Percentiles rank a stretch among this genome's conserved stretches.
These are phyloP conservation scores for Riptortus pedestris DNA, from an alignment of 1,140 invertebrate genomes.

Conservation along the genomic window DNA sequence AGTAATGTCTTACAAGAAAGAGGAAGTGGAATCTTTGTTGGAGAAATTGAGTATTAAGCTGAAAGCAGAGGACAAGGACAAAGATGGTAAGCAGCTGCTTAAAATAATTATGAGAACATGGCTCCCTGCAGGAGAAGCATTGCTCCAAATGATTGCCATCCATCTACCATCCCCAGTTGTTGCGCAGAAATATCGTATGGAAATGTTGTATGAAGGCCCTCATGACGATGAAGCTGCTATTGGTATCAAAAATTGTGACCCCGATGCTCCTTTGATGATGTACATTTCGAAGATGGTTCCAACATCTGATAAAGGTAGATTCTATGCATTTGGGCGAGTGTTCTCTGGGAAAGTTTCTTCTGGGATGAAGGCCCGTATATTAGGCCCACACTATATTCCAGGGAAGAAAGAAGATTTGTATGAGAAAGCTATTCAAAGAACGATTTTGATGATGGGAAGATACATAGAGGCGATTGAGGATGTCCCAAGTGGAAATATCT, in stretches of 20 bases:
- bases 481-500: conserved; percentile 61
- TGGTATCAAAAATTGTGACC: conserved; percentile 14
- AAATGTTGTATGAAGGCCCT: conserved; percentile 7
- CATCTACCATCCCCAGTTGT: neutral
- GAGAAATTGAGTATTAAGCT: neutral
- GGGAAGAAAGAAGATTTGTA: conserved; percentile 62
- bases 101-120: neutral
- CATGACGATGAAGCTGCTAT: neutral
- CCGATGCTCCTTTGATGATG: conserved; percentile 4
- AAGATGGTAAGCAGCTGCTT: neutral
- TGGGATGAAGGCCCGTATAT: conserved; percentile 53
- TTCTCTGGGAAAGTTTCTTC: conserved; percentile 53
- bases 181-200: conserved; percentile 1
- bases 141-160: conserved; percentile 6
- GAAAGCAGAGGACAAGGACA: neutral
- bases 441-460: conserved; percentile 63
- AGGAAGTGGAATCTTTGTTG: neutral
- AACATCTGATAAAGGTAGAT: conserved; percentile 59
- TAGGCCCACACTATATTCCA: conserved; percentile 56
- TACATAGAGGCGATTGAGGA: conserved; percentile 61
- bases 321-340: conserved; percentile 64
- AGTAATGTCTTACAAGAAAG: neutral
- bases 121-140: neutral
- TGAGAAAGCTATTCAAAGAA: conserved; percentile 58
- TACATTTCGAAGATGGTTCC: conserved; percentile 54